These are phyloP conservation scores for Rhinatrema bivittatum DNA, from an alignment of 2,797 vertebrate species.

Conservation along the genomic window DNA sequence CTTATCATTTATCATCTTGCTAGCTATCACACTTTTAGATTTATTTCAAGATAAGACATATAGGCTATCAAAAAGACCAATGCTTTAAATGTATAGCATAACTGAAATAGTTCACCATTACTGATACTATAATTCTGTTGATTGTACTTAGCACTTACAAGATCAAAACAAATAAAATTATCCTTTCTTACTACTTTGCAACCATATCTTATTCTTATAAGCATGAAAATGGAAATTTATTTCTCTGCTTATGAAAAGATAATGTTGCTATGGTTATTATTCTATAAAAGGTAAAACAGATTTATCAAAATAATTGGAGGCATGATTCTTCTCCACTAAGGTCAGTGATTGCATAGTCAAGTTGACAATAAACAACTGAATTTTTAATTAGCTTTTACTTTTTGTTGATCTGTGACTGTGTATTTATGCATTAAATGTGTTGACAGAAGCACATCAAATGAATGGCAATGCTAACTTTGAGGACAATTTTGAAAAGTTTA, in stretches of 20 bases:
- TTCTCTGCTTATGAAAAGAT: constrained; percentile 31
- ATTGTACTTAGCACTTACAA: constrained; percentile 26
- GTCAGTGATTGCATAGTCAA: constrained; percentile 24
- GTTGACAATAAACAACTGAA: constrained; percentile 31
- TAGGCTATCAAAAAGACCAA: constrained; percentile 17
- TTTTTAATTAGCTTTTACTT: constrained; percentile 31
- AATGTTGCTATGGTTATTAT: constrained; percentile 45
- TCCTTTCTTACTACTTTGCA: constrained; percentile 21
- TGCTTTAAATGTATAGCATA: constrained; percentile 33
- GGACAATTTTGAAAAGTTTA: too few relatives aligned
- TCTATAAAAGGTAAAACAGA: constrained; percentile 41
- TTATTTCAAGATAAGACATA: too few relatives aligned
- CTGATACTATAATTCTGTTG: constrained; percentile 28
- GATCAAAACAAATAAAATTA: constrained; percentile 37
- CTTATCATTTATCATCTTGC: too few relatives aligned
- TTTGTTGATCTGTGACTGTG: constrained; percentile 9
- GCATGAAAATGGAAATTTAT: constrained; percentile 43
- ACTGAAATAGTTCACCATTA: constrained; percentile 18
- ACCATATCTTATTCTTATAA: constrained; percentile 27
- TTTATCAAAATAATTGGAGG: constrained; percentile 50
- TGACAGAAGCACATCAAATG: constrained; percentile 3
- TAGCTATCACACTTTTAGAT: too few relatives aligned
- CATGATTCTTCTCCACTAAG: constrained; percentile 35
- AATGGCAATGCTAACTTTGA: constrained; percentile 12
- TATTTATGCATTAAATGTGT: constrained; percentile 2